Percentiles rank a stretch among this genome's conserved stretches.
phyloP scores from a whole-genome alignment of 2,797 vertebrate species.

The Pteronotus mesoamericanus region DNA sequence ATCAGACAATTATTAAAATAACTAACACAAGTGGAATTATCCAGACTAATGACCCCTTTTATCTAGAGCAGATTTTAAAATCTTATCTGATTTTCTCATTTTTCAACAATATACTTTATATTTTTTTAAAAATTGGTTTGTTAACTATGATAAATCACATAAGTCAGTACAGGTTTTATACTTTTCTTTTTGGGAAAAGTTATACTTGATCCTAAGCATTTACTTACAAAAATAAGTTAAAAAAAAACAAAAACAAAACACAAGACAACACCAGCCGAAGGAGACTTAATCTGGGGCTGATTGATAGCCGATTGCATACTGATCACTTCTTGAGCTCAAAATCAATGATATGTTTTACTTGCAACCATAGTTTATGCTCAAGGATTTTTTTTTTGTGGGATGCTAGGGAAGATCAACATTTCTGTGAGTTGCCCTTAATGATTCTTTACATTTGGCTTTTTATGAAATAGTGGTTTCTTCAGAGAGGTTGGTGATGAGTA shows the following conservation, averaged over 20 bases:
- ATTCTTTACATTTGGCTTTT: background rate
- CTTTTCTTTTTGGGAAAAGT: constrained; percentile 11
- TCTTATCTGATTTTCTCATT: background rate
- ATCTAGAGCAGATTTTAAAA: background rate
- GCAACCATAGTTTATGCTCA: background rate
- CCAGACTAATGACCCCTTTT: background rate
- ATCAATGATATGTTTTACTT: background rate
- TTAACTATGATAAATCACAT: background rate
- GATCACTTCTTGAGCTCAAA: background rate
- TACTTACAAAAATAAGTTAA: background rate
- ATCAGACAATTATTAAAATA: background rate
- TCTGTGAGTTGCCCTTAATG: background rate
- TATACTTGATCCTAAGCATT: background rate
- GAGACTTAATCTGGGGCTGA: background rate
- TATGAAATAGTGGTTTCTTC: background rate
- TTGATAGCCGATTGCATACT: background rate
- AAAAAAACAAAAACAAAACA: background rate
- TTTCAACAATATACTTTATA: background rate
- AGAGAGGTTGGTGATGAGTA: background rate
- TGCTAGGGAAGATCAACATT: background rate
- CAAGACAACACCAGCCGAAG: background rate
- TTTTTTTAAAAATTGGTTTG: background rate
- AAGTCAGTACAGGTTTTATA: background rate
- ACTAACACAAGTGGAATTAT: background rate
- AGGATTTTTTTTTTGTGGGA: background rate